Percentiles rank a stretch among this genome's conserved stretches.
Evolutionary conservation across 2,113 vertebrate species (phyloP).

Genomic region (Narcine bancroftii): DNA sequence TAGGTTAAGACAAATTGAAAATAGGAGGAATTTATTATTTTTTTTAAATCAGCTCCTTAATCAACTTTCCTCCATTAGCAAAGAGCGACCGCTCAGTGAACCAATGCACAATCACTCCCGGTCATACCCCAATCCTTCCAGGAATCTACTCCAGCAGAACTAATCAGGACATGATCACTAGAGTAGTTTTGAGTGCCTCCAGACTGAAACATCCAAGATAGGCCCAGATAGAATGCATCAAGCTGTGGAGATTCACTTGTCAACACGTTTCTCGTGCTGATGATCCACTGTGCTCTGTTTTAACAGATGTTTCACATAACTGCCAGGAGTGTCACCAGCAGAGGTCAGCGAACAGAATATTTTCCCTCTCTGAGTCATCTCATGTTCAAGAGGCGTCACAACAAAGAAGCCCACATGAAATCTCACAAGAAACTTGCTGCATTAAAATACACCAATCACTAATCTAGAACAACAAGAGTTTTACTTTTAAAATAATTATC

Average conservation of each 20-base stretch:
- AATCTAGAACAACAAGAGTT: neutral
- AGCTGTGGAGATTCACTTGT: neutral
- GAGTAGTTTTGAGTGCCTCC: neutral
- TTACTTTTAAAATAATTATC: neutral
- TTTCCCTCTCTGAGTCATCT: neutral
- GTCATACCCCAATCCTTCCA: neutral
- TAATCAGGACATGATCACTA: neutral
- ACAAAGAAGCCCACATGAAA: neutral
- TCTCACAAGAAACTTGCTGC: neutral
- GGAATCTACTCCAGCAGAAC: neutral
- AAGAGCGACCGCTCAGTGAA: neutral
- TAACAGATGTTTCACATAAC: neutral
- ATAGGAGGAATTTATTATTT: neutral
- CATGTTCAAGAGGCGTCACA: neutral
- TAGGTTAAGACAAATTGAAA: too few relatives aligned
- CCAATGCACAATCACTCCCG: neutral
- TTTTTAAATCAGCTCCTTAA: neutral
- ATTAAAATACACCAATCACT: neutral
- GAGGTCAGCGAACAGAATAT: neutral
- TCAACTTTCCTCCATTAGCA: neutral
- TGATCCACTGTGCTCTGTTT: neutral
- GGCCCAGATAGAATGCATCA: neutral
- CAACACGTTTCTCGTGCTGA: neutral
- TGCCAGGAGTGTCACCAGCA: neutral
- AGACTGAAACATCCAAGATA: neutral